These are phyloP conservation scores for Anodontia alba DNA, from an alignment of 2,888 invertebrate genomes.

Conservation along the genomic window DNA sequence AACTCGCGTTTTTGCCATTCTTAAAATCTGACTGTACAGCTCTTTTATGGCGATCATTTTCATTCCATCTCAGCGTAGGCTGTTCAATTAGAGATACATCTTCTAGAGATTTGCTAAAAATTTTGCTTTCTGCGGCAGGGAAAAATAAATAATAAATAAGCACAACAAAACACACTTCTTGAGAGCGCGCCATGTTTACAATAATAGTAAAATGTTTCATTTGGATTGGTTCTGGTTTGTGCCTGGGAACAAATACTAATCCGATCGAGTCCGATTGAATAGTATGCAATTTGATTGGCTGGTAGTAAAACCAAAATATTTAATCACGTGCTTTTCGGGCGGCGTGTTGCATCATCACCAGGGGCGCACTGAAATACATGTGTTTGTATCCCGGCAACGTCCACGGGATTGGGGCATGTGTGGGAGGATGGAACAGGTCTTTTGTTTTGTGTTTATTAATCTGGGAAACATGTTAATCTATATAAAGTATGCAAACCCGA, in stretches of 20 bases:
- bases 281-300: constrained; percentile 41
- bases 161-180: constrained; percentile 31
- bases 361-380: too few species aligned
- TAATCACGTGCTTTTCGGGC: constrained; percentile 45
- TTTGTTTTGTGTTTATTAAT: too few species aligned
- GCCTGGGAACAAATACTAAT: constrained; percentile 34
- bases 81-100: constrained; percentile 43
- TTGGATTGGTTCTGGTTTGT: constrained; percentile 34
- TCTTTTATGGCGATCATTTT: constrained; percentile 26
- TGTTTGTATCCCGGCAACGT: too few species aligned
- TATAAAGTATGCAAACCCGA: too few species aligned
- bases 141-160: constrained; percentile 32
- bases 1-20: constrained; percentile 20
- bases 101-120: constrained; percentile 44
- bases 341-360: constrained; percentile 52
- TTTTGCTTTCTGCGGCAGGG: constrained; percentile 29
- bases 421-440: too few species aligned
- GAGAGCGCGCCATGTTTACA: constrained; percentile 60
- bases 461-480: too few species aligned
- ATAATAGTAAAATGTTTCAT: constrained; percentile 29
- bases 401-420: too few species aligned
- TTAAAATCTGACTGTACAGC: background rate
- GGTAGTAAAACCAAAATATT: constrained; percentile 41
- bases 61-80: constrained; percentile 21
- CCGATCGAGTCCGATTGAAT: constrained; percentile 19